These are phyloP conservation scores for Linhomoeus sp. DNA, from an alignment of 2,888 invertebrate species.

Conservation along the genomic window DNA sequence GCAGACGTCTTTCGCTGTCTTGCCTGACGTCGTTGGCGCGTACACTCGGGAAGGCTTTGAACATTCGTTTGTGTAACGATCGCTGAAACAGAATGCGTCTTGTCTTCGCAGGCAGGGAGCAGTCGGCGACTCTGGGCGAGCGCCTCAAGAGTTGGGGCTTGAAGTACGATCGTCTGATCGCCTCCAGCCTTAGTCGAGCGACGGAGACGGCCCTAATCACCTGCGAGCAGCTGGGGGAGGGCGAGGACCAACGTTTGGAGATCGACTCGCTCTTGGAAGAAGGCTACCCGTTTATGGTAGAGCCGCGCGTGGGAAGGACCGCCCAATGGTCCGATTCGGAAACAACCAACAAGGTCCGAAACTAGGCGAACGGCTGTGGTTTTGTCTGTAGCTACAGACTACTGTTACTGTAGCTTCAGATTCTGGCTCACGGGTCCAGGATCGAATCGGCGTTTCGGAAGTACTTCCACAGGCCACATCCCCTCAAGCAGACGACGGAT, in stretches of 20 bases:
- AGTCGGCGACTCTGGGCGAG: slow-evolving; percentile 65
- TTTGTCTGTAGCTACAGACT: slow-evolving; percentile 14
- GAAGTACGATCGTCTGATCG: slow-evolving; percentile 55
- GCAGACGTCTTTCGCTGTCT: no score
- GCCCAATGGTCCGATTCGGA: no score
- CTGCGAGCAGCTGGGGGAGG: background rate
- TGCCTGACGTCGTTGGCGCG: no score
- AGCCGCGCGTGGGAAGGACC: slow-evolving; percentile 68
- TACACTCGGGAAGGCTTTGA: no score
- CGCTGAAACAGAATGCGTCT: background rate
- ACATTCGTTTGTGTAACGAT: no score
- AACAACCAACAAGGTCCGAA: no score
- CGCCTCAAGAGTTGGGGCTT: slow-evolving; percentile 51
- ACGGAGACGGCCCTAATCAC: background rate
- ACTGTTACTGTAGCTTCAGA: slow-evolving; percentile 78
- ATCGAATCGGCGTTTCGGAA: slow-evolving; percentile 87
- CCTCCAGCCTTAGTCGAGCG: slow-evolving; percentile 67
- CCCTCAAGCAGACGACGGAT: slow-evolving; percentile 51
- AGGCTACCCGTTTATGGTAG: slow-evolving; percentile 81
- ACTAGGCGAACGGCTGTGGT: background rate
- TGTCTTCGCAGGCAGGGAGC: slow-evolving; percentile 47
- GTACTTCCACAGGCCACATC: slow-evolving; percentile 70
- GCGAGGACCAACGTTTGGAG: background rate
- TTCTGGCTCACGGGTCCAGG: slow-evolving; percentile 70
- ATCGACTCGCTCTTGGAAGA: slow-evolving; percentile 57